Base-by-base conservation (phyloP, 2,113 vertebrate genomes). In the Holacanthus passer region DNA sequence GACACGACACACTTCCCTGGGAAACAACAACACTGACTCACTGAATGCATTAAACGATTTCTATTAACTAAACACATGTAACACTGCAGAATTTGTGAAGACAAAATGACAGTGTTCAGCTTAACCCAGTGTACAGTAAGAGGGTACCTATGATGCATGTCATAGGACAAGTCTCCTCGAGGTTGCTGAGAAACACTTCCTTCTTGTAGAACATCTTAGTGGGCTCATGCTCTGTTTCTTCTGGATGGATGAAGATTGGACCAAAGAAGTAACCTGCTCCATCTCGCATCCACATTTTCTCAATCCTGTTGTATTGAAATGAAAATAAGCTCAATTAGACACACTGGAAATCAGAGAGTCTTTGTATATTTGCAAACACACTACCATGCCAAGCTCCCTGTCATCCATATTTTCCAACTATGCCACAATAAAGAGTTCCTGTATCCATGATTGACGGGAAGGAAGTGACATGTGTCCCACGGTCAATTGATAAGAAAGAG, bases 151-250 rank as follows among this genome's bases (percentile, higher is more conserved):
- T 95, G 91, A 99, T 96, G 89, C 98, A 99, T 63, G 96, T 97
- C 98, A 99, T 99, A 0, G 98, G 97, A 80, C 97, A 99, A 43
- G 97, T 95, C 92, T 99, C 98, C 90, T 99, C 98, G 70, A 99
- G 89, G 92, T 99, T 99, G 93, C 98, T 99, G 31, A 99, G 94
- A 94, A 99, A 99, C 79, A 99, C 97, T 95, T 99, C 98, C 88
- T 99, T 99, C 91, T 99, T 99, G 91, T 99, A 99, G 91, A 99
- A 99, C 98, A 99, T 99, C 94, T 99, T 99, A 41, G 98, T 99
- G 75, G 98, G 98, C 64, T 99, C 98, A 50, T 99, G 98, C 77
- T 99, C 98, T 0, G 98, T 99, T 92, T 99, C 98, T 87, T 99
- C 98, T 39, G 98, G 98, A 80, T 98, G 98, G 90, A 99, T 99